A percentile compares a stretch with the other conserved stretches of the same genome.
Conservation (phyloP, 2,113 vertebrate species). For the Scopus umbretta region DNA sequence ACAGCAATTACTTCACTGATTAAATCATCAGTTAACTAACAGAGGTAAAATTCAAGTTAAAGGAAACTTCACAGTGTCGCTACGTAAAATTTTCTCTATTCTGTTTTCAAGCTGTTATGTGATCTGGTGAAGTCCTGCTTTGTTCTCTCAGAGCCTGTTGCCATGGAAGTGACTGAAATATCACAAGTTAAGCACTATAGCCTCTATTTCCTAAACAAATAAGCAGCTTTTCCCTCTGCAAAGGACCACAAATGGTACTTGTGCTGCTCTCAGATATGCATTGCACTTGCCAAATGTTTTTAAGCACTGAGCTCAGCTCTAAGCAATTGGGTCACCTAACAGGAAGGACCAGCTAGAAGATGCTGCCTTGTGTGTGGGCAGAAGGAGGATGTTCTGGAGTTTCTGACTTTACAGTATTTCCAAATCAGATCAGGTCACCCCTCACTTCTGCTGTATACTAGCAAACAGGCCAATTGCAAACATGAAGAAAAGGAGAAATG, state of each 20-base stretch:
- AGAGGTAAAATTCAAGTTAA: constrained; percentile 1
- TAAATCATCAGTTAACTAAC: neutral
- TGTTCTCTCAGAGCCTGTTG: constrained; percentile 28
- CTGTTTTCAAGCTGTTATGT: neutral
- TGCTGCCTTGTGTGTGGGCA: neutral
- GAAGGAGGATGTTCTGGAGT: neutral
- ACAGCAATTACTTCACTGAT: neutral
- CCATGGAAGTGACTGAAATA: constrained; percentile 50
- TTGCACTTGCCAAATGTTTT: neutral
- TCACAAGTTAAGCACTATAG: neutral
- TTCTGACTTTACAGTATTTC: neutral
- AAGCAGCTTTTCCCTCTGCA: constrained; percentile 9
- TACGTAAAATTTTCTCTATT: neutral
- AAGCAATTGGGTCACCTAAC: neutral
- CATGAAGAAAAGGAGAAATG: neutral
- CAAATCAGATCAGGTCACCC: neutral
- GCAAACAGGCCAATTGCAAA: neutral
- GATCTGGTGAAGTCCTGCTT: neutral
- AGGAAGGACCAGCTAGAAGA: neutral
- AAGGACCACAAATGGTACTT: neutral
- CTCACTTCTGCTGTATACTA: neutral
- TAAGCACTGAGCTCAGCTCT: neutral
- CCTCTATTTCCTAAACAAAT: constrained; percentile 44
- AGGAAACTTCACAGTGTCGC: neutral
- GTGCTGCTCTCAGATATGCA: neutral